These are phyloP conservation scores for Copidosoma aretas DNA, from an alignment of 2,888 invertebrate species.

Conservation along the genomic window DNA sequence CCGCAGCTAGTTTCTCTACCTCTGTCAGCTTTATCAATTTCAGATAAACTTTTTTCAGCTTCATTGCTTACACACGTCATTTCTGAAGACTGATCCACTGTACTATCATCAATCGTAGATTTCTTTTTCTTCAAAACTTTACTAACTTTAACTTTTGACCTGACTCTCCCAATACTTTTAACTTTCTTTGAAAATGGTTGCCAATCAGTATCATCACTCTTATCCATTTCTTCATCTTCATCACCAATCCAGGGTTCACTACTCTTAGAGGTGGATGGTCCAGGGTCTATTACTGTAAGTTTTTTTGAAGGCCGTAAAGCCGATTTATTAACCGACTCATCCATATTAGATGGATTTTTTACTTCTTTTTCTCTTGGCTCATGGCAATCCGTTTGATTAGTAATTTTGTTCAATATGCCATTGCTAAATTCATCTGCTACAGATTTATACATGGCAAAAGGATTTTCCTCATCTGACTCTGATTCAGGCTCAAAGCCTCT, in stretches of 20 bases:
- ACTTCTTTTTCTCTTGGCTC: conserved; percentile 33
- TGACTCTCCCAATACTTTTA: conserved; percentile 29
- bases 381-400: conserved; percentile 13
- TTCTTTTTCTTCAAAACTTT: conserved; percentile 27
- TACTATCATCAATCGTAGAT: conserved; percentile 14
- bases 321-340: conserved; percentile 27
- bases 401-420: conserved; percentile 36
- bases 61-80: not conserved
- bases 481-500: conserved; percentile 53
- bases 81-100: conserved; percentile 5
- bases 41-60: not conserved
- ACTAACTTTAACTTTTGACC: conserved; percentile 30
- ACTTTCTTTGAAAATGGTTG: conserved; percentile 50
- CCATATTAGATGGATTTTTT: conserved; percentile 25
- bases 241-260: conserved; percentile 41
- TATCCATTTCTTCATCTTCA: not conserved
- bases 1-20: not conserved
- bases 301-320: conserved; percentile 13
- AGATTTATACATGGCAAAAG: conserved; percentile 52
- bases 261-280: conserved; percentile 49
- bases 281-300: conserved; percentile 45
- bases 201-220: conserved; percentile 8
- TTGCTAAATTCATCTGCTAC: conserved; percentile 29
- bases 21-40: not conserved
- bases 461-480: conserved; percentile 56